Base-by-base conservation (phyloP, 2,888 invertebrate genomes). In the Bellardia bayeri region DNA sequence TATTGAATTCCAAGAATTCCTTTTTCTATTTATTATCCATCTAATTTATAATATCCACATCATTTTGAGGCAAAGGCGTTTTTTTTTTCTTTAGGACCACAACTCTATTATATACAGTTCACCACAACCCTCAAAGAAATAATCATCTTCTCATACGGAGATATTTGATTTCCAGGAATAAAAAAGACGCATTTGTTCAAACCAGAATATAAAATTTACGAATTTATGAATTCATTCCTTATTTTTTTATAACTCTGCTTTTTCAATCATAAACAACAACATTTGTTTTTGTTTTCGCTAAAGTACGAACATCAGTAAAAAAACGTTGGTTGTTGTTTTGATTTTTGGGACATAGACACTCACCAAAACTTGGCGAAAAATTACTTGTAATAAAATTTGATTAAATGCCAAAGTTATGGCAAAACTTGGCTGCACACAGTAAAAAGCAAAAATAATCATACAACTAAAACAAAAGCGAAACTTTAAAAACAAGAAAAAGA, bases 321-420 rank as follows among this genome's bases (percentile, higher is more conserved):
- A 81, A 85, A 66, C 64, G 68, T 49, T 79, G 68, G 80, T 63
- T 69, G 75, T 80, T 49, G 54, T 82, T 78, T 58, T 61, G 86
- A 58, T 51, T 76, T 83, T 75, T 81, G 66, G 72, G 72, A 84
- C 72, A 82, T 51, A 66, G 40, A 66, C 79, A 14, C 16, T 68
- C 61, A 71, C 49, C 51, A 69, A 72, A 79, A 82, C 64, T 82
- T 85, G 72, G 69, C 68, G 78, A 85, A 82, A 87, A 82, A 85
- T 85, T 63, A 66, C 69, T 81, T 76, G 68, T 78, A 87, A 82
- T 84, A 84, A 87, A 87, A 84, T 84, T 87, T 87, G 87, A 87
- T 87, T 85, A 85, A 87, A 87, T 85, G 82, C 82, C 85, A 78
- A 87, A 87, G 82, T 85, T 82, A 82, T 85, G 75, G 74, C 82